phyloP scores from a whole-genome alignment of 2,797 vertebrate genomes.

The Austrolebias charrua region DNA sequence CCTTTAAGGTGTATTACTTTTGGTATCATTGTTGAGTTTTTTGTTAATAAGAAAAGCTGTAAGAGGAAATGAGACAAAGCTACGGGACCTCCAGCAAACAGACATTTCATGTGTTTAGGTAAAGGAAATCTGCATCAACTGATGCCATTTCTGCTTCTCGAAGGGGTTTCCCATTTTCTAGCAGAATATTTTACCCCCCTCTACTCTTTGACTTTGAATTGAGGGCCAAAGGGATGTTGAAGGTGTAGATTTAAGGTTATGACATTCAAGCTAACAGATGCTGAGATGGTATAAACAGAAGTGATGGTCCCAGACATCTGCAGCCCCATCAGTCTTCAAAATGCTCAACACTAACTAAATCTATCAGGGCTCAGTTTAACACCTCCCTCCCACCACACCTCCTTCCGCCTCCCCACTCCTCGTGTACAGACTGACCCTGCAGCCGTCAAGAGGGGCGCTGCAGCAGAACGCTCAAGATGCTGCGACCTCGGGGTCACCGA shows the following conservation, averaged over 20 bases:
- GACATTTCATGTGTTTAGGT: too few relatives aligned
- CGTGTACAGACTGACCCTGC: slow-evolving; percentile 45
- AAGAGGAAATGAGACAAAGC: too few relatives aligned
- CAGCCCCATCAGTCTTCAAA: not conserved
- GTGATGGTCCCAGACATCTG: not conserved
- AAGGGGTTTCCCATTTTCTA: not conserved
- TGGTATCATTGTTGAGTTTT: too few relatives aligned
- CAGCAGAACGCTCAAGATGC: slow-evolving; percentile 58
- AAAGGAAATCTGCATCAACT: not conserved
- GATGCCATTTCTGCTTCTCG: not conserved
- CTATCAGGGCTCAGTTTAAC: slow-evolving; percentile 26
- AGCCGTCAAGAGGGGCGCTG: slow-evolving; percentile 57
- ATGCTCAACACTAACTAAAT: not conserved
- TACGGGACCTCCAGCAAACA: too few relatives aligned
- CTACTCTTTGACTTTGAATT: not conserved
- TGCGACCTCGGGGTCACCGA: slow-evolving; percentile 69
- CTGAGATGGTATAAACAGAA: too few relatives aligned
- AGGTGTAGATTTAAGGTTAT: too few relatives aligned
- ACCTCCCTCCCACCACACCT: slow-evolving; percentile 2
- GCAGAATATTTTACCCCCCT: not conserved
- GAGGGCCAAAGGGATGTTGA: too few relatives aligned
- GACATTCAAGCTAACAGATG: too few relatives aligned
- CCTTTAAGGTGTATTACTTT: too few relatives aligned
- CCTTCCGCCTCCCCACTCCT: slow-evolving; percentile 26
- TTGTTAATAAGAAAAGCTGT: too few relatives aligned